Base-by-base conservation (phyloP, 1,140 invertebrate species). In the Cyclina sinensis region DNA sequence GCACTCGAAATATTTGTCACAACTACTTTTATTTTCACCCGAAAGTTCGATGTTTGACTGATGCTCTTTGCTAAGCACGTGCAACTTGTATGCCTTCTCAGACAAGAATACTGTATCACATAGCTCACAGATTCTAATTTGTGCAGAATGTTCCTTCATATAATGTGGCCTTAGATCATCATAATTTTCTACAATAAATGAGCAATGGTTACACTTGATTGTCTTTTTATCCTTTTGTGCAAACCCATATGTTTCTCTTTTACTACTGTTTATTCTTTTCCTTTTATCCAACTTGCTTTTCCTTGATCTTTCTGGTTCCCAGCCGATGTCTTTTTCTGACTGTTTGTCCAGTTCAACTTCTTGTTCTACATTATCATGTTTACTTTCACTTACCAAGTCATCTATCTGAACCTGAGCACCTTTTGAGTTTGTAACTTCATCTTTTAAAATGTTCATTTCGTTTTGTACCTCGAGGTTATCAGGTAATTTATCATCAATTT, bases 161-260 rank as follows among this genome's bases (percentile, higher is more conserved):
- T 92, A 94, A 88, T 95, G 95, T 4, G 88, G 91, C 27, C 94
- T 76, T 5, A 95, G 82, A 30, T 94, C 92, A 35, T 88, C 78
- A 74, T 93, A 93, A 24, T 89, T 85, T 1, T 62, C 39, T 11
- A 89, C 94, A 59, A 76, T 90, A 88, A 92, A 94, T 12, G 93
- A 92, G 90, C 95, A 95, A 39, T 93, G 90, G 37, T 93, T 89
- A 90, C 94, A 95, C 48, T 92, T 93, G 73, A 92, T 92, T 2
- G 37, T 74, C 54, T 91, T 93, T 70, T 73, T 65, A 43, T 74
- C 65, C 37, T 70, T 70, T 35, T 27, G 39, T 21, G 62, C 37
- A 54, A 37, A 43, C 37, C 37, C 24, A n/a, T 24, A 35, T 62
- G 43, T 4, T 35, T 48, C 59, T 27, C 32, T 35, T 43, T 59